A percentile compares a stretch with the other conserved stretches of the same genome.
Conservation (phyloP, 2,888 invertebrate species). For the Myathropa florea region DNA sequence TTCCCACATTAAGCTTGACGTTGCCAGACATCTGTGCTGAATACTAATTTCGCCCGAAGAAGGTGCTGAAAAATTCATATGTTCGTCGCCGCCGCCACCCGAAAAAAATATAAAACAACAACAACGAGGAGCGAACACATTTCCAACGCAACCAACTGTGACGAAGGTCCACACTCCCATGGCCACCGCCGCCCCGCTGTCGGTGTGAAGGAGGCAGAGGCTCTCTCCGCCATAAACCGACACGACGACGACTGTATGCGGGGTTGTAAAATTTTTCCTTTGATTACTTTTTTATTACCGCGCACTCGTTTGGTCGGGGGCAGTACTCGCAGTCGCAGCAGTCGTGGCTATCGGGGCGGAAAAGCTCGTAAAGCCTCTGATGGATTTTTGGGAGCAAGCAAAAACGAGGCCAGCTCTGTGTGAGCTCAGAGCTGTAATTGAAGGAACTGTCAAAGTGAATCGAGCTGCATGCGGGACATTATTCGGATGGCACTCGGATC, state of each 20-base stretch:
- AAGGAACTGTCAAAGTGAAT: constrained; percentile 45
- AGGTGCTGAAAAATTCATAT: constrained; percentile 71
- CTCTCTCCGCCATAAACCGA: constrained; percentile 29
- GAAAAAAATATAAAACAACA: constrained; percentile 10
- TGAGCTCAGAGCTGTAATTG: background rate
- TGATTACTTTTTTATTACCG: constrained; percentile 67
- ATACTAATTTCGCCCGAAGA: constrained; percentile 67
- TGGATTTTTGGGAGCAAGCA: constrained; percentile 28
- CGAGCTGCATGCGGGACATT: background rate
- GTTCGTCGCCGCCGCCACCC: constrained; percentile 13
- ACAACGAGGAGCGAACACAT: constrained; percentile 44
- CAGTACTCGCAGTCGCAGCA: background rate
- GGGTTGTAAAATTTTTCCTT: constrained; percentile 61
- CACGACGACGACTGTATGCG: constrained; percentile 8
- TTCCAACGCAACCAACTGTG: constrained; percentile 62
- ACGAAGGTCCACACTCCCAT: constrained; percentile 56
- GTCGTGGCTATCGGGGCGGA: constrained; percentile 22
- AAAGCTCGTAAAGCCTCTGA: constrained; percentile 64
- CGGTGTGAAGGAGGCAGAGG: constrained; percentile 9
- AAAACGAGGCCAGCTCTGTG: constrained; percentile 10
- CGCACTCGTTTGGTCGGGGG: constrained; percentile 19
- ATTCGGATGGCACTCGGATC: background rate
- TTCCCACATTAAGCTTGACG: constrained; percentile 59
- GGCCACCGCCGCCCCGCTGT: background rate
- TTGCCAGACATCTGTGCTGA: constrained; percentile 65